phyloP scores from a whole-genome alignment of 2,113 vertebrate genomes.

The Silurus glanis region DNA sequence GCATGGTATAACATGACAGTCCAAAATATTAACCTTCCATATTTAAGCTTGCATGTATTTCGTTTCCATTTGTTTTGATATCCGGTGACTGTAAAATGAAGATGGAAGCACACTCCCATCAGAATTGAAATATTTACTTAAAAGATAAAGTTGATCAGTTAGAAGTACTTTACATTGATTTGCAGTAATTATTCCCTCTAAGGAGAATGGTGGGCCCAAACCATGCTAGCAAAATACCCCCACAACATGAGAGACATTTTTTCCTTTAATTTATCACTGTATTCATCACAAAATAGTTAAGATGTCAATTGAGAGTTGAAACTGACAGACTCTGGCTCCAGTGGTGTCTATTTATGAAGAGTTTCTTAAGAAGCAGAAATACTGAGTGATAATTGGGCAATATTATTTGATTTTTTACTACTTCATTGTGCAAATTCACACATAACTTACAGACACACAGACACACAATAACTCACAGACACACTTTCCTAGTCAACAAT shows the following conservation, averaged over 20 bases:
- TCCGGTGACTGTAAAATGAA: neutral
- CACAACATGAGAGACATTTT: neutral
- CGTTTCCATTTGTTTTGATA: neutral
- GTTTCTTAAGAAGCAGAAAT: neutral
- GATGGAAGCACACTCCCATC: neutral
- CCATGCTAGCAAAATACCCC: neutral
- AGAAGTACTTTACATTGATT: neutral
- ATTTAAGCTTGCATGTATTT: neutral
- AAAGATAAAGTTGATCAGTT: neutral
- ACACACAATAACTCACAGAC: neutral
- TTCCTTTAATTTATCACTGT: neutral
- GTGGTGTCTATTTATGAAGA: neutral
- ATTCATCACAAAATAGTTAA: neutral
- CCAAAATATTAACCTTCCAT: neutral
- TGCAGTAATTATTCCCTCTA: neutral
- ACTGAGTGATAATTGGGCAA: neutral
- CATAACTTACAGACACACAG: neutral
- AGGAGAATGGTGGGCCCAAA: neutral
- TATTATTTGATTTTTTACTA: neutral
- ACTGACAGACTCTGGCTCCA: neutral
- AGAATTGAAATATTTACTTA: neutral
- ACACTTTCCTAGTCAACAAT: neutral
- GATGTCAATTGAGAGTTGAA: neutral
- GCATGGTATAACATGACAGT: neutral
- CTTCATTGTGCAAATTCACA: neutral